Evolutionary conservation across 2,888 invertebrate genomes (phyloP).

Genomic region (Acheta domesticus): DNA sequence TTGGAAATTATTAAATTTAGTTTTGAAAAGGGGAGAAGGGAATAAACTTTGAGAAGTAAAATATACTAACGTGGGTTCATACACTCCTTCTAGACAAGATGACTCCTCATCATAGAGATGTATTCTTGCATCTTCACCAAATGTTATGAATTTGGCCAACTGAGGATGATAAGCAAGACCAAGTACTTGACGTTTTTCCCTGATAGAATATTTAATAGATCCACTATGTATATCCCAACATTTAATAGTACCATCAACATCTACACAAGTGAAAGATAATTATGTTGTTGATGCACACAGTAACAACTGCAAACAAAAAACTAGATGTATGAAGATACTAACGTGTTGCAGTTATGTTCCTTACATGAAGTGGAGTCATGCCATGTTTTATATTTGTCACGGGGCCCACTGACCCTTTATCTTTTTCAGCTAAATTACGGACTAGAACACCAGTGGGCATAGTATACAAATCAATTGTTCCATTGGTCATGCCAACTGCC

Average conservation of each 20-base stretch:
- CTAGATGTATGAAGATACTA: slow-evolving; percentile 42
- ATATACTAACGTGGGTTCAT: slow-evolving; percentile 55
- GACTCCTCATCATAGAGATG: slow-evolving; percentile 68
- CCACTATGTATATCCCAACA: slow-evolving; percentile 65
- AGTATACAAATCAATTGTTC: slow-evolving; percentile 56
- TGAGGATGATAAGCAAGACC: slow-evolving; percentile 61
- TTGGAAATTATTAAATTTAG: slow-evolving; percentile 29
- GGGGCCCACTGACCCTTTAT: slow-evolving; percentile 54
- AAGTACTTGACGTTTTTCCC: slow-evolving; percentile 62
- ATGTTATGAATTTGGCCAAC: slow-evolving; percentile 56
- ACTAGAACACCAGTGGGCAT: not conserved
- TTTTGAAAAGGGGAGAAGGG: not conserved
- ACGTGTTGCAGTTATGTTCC: slow-evolving; percentile 59
- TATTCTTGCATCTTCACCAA: slow-evolving; percentile 61
- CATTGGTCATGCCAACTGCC: slow-evolving; percentile 60
- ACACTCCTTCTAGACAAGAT: slow-evolving; percentile 59
- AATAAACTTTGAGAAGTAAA: not conserved
- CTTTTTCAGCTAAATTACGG: slow-evolving; percentile 44
- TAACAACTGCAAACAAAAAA: not conserved
- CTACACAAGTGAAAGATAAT: slow-evolving; percentile 45
- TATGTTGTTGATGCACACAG: not conserved
- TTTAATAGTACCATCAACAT: slow-evolving; percentile 65
- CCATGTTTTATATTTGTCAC: slow-evolving; percentile 61
- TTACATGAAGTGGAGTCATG: slow-evolving; percentile 58
- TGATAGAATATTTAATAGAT: slow-evolving; percentile 61